Conservation (phyloP, 2,113 vertebrate species). For the Clinocottus analis region DNA sequence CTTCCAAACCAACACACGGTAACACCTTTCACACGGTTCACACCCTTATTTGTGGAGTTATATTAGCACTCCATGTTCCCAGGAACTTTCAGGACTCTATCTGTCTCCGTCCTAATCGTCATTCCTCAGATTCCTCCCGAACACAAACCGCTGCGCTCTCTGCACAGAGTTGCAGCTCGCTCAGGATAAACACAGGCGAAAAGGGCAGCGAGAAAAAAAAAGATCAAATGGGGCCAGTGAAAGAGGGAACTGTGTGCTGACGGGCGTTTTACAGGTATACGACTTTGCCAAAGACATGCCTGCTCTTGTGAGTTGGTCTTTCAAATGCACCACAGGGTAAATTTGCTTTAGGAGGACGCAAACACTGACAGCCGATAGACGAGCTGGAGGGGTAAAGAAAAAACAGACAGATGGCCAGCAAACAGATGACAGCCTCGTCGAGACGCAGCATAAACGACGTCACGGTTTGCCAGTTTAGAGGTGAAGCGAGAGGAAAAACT, state of each 20-base stretch:
- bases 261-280: slow-evolving; percentile 41
- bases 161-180: not conserved
- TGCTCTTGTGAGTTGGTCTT: slow-evolving; percentile 53
- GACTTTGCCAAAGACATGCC: slow-evolving; percentile 57
- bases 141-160: not conserved
- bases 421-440: not conserved
- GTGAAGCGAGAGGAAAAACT: not conserved
- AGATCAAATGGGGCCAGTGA: slow-evolving; percentile 14
- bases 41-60: not conserved
- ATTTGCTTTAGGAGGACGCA: slow-evolving; percentile 63
- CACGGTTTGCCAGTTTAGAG: not conserved
- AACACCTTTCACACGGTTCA: not conserved
- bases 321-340: slow-evolving; percentile 22
- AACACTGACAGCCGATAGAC: slow-evolving; percentile 57
- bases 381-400: not conserved
- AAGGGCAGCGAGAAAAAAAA: not conserved
- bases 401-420: not conserved
- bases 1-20: slow-evolving; percentile 23
- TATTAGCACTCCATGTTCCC: slow-evolving; percentile 49
- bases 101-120: not conserved
- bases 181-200: not conserved
- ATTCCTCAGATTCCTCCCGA: slow-evolving; percentile 55
- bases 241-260: slow-evolving; percentile 17
- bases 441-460: not conserved
- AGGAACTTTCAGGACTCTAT: not conserved